Evolutionary conservation across 2,888 invertebrate species (phyloP), one percentile per base, ranked within the genome.

Genomic region (Tupiocoris notatus): DNA sequence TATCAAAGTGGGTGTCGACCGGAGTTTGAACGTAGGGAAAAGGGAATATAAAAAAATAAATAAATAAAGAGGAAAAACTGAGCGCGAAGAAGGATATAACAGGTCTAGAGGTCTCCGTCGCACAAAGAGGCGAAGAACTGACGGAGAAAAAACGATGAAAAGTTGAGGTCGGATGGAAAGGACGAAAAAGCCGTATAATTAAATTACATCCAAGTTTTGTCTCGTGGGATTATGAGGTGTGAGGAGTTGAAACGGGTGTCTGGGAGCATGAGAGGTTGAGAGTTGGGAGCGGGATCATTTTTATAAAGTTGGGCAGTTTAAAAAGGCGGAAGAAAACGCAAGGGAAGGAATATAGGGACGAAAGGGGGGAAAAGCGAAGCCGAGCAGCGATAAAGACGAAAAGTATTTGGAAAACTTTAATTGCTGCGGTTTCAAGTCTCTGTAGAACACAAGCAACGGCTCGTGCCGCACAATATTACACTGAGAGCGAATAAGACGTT

Each of bases 191-290:
- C 65, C 65, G 75, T 75, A 75, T 75, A 75, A 75, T 75, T 75
- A 75, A 75, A 75, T 75, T 75, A 75, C 75, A 75, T 75, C 64
- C 56, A 75, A 75, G 64, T 75, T 75, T 75, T 58, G 58, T 66
- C 65, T 65, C 75, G 64, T 24, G 75, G 75, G 75, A 75, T 75
- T 75, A 75, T 75, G 75, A 75, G 75, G 70, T 70, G 70, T 58
- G 70, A 3, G 39, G 39, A 39, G 39, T 39, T 39, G 39, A 39
- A 39, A 39, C 12, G 39, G n/a, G 39, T 39, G 39, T 39, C 39
- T 39, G 39, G 39, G 39, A 12, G 39, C 12, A 39, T 39, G 12
- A 39, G 39, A 12, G 39, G 39, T 12, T 39, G 39, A 39, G 39
- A 39, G 39, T 39, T 39, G 39, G 39, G 12, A 3, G 39, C 39